Conservation (phyloP, 2,797 vertebrate genomes). For the Rhinichthys osculus region DNA sequence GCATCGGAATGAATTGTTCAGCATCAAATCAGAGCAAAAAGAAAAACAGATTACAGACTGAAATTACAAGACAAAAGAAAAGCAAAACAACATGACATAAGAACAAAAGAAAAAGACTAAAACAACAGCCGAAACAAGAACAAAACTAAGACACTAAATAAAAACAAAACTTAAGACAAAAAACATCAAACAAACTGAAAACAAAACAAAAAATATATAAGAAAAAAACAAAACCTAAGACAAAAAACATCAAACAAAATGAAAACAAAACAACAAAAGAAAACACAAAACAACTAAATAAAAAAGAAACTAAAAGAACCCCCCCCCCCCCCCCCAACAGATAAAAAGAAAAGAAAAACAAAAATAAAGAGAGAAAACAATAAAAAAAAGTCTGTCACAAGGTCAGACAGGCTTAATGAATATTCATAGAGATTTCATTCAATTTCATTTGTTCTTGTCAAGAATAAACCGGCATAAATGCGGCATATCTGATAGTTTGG, state of each 20-base stretch:
- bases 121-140: neutral
- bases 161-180: neutral
- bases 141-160: neutral
- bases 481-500: neutral
- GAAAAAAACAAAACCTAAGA: neutral
- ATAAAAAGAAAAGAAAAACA: neutral
- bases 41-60: neutral
- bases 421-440: neutral
- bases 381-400: too few species aligned
- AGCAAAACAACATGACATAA: neutral
- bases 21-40: neutral
- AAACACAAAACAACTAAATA: accelerated
- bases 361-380: neutral
- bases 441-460: neutral
- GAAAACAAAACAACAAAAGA: neutral
- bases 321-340: neutral
- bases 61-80: neutral
- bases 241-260: neutral
- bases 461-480: too few species aligned
- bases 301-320: neutral
- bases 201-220: neutral
- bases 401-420: neutral
- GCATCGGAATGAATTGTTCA: neutral
- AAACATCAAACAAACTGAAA: neutral
- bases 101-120: neutral